Evolutionary conservation across 2,888 invertebrate species (phyloP), one percentile per base, ranked within the genome.

Genomic region (Mycalesis mineus): DNA sequence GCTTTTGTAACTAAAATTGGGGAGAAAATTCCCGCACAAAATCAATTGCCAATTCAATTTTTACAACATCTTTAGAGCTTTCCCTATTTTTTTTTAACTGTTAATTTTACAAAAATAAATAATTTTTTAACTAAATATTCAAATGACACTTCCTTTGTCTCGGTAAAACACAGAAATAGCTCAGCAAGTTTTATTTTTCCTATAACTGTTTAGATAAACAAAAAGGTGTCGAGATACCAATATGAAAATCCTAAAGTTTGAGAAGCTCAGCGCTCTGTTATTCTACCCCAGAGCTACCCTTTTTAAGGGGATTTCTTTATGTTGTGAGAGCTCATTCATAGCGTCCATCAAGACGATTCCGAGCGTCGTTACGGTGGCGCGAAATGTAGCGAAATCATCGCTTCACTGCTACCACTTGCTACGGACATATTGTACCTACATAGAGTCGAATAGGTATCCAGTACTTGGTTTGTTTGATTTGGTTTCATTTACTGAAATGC

Each of bases 261-360:
- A 64, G 69, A 36, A 56, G 52, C 70, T 1, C 66, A 64, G 69
- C 7, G 37, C 60, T 66, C 51, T 67, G 68, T 78, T 79, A 78
- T 80, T 80, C 82, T 79, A 82, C 84, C 85, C 87, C 77, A 77
- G 74, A 75, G 85, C 81, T 88, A 88, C 88, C 89, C 88, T 88
- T 89, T 88, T 88, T 88, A 88, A 88, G 88, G 88, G 89, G 88
- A 88, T 90, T 90, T 88, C 90, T 90, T 90, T 88, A 89, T 88
- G 90, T 87, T 86, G 86, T 89, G 88, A 88, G 88, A 90, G 90
- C 88, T 91, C 91, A 91, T 91, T 91, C 86, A 82, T 86, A 90
- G 91, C 91, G 91, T 92, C 92, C 91, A 92, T 92, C 92, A 91
- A 90, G 91, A 88, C 91, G 87, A 91, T 91, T 91, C 91, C 83